Conservation (phyloP, 2,888 invertebrate genomes). For the Gortyna flavago region DNA sequence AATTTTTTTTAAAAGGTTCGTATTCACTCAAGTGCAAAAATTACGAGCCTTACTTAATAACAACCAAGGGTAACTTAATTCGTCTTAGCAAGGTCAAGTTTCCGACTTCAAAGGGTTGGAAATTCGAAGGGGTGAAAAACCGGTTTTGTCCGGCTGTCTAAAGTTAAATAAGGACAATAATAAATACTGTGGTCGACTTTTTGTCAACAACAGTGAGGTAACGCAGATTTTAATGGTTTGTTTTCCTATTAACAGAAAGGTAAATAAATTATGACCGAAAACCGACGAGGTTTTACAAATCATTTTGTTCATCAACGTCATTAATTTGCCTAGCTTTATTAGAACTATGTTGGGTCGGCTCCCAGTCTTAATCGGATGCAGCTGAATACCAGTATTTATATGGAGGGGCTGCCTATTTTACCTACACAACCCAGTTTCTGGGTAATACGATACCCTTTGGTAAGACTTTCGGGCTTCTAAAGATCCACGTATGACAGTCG, state of each 20-base stretch:
- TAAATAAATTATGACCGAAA: background rate
- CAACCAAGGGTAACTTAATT: constrained; percentile 3
- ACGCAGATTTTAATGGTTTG: background rate
- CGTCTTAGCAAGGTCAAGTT: constrained; percentile 3
- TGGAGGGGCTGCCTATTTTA: no score
- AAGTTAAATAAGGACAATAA: constrained; percentile 11
- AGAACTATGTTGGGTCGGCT: no score
- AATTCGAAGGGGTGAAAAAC: constrained; percentile 6
- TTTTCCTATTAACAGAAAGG: background rate
- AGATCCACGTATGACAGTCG: no score
- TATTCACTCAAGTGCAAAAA: constrained; percentile 11
- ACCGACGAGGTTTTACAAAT: background rate
- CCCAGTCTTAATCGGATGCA: no score
- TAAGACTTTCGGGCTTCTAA: no score
- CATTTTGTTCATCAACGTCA: background rate
- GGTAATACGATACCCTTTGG: no score
- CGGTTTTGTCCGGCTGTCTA: background rate
- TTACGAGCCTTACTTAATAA: background rate
- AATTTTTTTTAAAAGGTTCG: background rate
- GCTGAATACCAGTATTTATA: no score
- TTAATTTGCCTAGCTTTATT: no score
- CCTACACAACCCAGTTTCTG: no score
- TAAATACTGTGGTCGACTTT: background rate
- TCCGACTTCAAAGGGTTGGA: constrained; percentile 15
- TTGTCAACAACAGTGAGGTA: constrained; percentile 12